phyloP scores from a whole-genome alignment of 92 coral and sea anemone species.

The Epizoanthus fatuus region DNA sequence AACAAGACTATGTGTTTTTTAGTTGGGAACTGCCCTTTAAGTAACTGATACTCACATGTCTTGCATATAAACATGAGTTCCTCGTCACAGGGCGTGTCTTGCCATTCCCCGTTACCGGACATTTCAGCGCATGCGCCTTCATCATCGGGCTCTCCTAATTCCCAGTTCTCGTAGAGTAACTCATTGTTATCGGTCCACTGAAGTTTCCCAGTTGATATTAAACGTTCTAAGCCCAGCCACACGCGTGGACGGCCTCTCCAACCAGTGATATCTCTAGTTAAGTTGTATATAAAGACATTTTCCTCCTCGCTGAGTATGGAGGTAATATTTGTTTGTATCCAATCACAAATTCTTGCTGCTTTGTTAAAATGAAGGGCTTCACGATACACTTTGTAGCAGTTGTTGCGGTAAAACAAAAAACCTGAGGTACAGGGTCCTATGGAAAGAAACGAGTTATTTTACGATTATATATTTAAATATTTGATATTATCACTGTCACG shows the following conservation, averaged over 20 bases:
- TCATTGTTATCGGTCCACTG: conserved; percentile 80
- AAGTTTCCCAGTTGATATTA: conserved; percentile 55
- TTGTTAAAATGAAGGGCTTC: conserved; percentile 69
- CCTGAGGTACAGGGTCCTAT: conserved; percentile 82
- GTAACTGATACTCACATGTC: conserved; percentile 69
- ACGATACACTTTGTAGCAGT: conserved; percentile 73
- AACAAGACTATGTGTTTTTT: too few species aligned
- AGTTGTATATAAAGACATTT: conserved; percentile 52
- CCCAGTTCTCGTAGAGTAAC: conserved; percentile 80
- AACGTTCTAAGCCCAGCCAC: conserved; percentile 71
- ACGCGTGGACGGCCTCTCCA: conserved; percentile 30
- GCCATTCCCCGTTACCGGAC: conserved; percentile 87
- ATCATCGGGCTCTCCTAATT: conserved; percentile 86
- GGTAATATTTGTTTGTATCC: conserved; percentile 69
- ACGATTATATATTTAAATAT: neutral
- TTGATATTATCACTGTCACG: neutral
- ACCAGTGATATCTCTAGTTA: conserved; percentile 34
- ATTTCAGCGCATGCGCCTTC: conserved; percentile 98
- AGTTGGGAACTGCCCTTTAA: neutral
- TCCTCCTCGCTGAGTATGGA: conserved; percentile 77
- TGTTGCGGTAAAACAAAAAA: conserved; percentile 68
- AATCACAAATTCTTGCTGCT: conserved; percentile 76
- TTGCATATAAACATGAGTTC: conserved; percentile 85
- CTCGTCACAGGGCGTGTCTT: conserved; percentile 83
- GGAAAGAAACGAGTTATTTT: neutral